Evolutionary conservation across 2,797 vertebrate genomes (phyloP), one percentile per base, ranked within the genome.

Genomic region (Ctenopoma multispine): DNA sequence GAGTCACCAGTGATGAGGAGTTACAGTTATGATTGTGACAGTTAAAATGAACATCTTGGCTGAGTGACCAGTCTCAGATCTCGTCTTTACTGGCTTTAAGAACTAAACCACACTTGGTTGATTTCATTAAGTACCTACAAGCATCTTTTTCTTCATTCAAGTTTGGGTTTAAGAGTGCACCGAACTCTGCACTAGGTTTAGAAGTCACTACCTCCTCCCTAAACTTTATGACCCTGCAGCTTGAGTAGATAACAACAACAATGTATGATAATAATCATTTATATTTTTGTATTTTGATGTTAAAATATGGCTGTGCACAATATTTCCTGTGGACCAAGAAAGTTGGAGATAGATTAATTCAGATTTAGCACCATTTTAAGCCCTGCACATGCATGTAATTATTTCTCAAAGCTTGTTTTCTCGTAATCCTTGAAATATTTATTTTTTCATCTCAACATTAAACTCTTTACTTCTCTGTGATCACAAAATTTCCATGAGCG

Each of bases 381-480:
- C 18, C 69, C 34, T 9, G 57, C 64, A 83, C 20, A 66, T 79
- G 63, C 15, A 75, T 71, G 64, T 69, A 48, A 75, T 81, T 59
- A 70, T 58, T 64, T 68, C 21, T 11, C 9, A 17, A 51, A 49
- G 46, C 81, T 81, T n/a, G n/a, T n/a, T 82, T 79, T 71, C 29
- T 63, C 18, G 17, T 38, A 23, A 63, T 67, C 34, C 14, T 74
- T 50, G 12, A 69, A 82, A 76, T 72, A 82, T 72, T 81, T 67
- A 74, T 86, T 84, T 79, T 72, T 48, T 62, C 67, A 46, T 74
- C 41, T 79, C 11, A 23, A 75, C 69, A 53, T 77, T 60, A 72
- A 53, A 70, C 69, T 50, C 66, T 59, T 68, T 48, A 29, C 48
- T 71, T 76, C 38, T 72, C 47, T 54, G 17, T 61, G 48, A 81